A percentile compares a stretch with the other conserved stretches of the same genome.
Conservation (phyloP, 2,888 invertebrate genomes). For the Pyrocoelia pectoralis region DNA sequence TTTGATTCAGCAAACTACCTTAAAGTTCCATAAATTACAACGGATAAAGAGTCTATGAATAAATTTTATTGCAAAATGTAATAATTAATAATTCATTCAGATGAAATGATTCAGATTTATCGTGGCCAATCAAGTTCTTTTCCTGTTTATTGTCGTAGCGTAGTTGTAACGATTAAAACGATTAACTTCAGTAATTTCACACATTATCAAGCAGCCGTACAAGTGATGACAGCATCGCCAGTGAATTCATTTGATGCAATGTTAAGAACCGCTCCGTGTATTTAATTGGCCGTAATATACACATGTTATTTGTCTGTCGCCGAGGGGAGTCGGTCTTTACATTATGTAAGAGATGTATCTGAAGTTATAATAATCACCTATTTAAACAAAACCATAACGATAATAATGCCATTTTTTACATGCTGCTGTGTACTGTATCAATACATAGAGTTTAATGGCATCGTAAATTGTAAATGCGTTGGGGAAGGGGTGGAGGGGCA, state of each 20-base stretch:
- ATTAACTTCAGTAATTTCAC: slow-evolving; percentile 33
- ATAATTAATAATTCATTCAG: slow-evolving; percentile 19
- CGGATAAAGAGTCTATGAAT: not conserved
- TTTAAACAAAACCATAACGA: slow-evolving; percentile 2
- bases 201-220: slow-evolving; percentile 32
- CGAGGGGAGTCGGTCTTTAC: slow-evolving; percentile 40
- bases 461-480: not conserved
- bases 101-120: slow-evolving; percentile 23
- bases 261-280: slow-evolving; percentile 41
- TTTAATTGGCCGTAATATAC: slow-evolving; percentile 48
- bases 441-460: not conserved
- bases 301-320: slow-evolving; percentile 48
- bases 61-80: not conserved
- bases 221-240: slow-evolving; percentile 44
- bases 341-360: slow-evolving; percentile 24
- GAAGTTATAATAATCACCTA: slow-evolving; percentile 14
- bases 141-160: slow-evolving; percentile 19
- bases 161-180: slow-evolving; percentile 30
- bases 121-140: slow-evolving; percentile 23
- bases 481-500: not conserved
- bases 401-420: not conserved
- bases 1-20: no score
- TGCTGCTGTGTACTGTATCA: not conserved
- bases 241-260: slow-evolving; percentile 41
- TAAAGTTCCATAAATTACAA: no score